A percentile compares a stretch with the other conserved stretches of the same genome.
Evolutionary conservation across 2,113 vertebrate genomes (phyloP).

Genomic region (Fregetta grallaria): DNA sequence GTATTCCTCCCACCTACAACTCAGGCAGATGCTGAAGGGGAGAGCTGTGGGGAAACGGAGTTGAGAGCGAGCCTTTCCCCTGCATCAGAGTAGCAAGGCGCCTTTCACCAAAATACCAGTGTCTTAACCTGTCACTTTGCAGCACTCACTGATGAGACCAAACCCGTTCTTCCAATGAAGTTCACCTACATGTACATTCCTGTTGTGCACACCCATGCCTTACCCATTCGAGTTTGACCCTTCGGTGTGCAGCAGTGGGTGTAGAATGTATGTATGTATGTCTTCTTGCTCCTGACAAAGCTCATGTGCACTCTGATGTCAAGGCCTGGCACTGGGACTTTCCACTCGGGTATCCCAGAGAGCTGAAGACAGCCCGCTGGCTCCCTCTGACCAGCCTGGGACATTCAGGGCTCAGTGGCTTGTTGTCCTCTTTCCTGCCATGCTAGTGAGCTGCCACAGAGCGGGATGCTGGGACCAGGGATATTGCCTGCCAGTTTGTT

Average conservation of each 20-base stretch:
- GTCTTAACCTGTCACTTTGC: not conserved
- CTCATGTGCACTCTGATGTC: not conserved
- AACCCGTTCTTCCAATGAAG: not conserved
- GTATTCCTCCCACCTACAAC: not conserved
- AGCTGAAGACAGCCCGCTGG: not conserved
- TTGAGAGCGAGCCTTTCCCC: fast-evolving
- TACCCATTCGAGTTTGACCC: not conserved
- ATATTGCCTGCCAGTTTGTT: not conserved
- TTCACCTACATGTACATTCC: not conserved
- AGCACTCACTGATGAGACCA: not conserved
- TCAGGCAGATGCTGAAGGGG: too few relatives aligned
- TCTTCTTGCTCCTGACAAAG: not conserved
- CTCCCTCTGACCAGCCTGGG: not conserved
- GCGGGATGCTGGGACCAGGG: not conserved
- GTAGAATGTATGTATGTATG: fast-evolving
- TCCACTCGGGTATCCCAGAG: not conserved
- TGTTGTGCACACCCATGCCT: not conserved
- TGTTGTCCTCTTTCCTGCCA: not conserved
- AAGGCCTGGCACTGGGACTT: not conserved
- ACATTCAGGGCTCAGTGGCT: not conserved
- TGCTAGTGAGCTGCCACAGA: not conserved
- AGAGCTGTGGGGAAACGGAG: not conserved
- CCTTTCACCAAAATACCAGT: not conserved
- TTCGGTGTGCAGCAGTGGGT: not conserved
- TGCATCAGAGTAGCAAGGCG: not conserved